Conservation (phyloP, 2,888 invertebrate genomes). For the Sycophila texana region DNA sequence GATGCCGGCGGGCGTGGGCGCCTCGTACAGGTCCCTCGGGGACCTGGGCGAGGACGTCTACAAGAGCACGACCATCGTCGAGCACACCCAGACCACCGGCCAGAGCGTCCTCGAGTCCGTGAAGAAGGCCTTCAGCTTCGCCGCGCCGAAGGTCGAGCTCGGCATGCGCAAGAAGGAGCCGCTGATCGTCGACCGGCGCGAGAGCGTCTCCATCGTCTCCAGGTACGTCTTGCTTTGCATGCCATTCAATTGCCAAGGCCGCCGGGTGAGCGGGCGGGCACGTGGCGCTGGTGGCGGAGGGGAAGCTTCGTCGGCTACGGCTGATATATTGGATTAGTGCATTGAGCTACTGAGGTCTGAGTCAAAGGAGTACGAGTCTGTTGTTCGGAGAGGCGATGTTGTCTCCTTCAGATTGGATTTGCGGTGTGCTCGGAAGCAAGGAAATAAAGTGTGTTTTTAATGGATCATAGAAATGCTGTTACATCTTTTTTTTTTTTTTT, state of each 20-base stretch:
- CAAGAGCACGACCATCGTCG: constrained; percentile 80
- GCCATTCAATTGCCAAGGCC: neutral
- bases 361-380: too few species aligned
- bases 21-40: constrained; percentile 80
- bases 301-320: too few species aligned
- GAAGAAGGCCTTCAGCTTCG: constrained; percentile 80
- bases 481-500: too few species aligned
- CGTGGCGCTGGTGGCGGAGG: neutral
- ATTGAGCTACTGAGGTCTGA: too few species aligned
- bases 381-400: too few species aligned
- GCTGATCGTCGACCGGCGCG: constrained; percentile 71
- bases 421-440: too few species aligned
- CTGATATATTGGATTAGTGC: neutral
- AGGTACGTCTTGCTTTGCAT: constrained; percentile 66
- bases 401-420: too few species aligned
- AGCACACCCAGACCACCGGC: constrained; percentile 77
- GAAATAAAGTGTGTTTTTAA: too few species aligned
- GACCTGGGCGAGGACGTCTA: constrained; percentile 80
- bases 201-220: constrained; percentile 73
- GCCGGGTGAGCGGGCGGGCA: neutral
- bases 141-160: constrained; percentile 74
- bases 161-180: constrained; percentile 74
- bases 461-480: too few species aligned
- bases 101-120: constrained; percentile 79
- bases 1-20: constrained; percentile 82